Base-by-base conservation (phyloP, 2,113 vertebrate species). In the Tychaedon coryphoeus region DNA sequence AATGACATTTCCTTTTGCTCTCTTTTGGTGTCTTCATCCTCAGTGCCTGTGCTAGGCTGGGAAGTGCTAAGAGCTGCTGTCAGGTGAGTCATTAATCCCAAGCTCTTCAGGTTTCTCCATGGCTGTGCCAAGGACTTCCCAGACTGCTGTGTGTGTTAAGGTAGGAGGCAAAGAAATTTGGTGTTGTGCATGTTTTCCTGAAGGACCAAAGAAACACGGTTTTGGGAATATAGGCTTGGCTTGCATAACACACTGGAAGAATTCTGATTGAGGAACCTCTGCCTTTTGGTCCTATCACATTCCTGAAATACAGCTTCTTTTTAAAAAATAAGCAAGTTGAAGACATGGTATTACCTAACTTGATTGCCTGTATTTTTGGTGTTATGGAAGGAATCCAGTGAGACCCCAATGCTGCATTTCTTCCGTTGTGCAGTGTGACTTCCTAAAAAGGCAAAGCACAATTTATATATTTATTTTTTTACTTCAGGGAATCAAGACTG, bases 361-460 rank as follows among this genome's bases (percentile, higher is more conserved):
- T 47, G 19, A 31, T 34, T 71, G 22, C 23, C 19, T 62, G 15
- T 72, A 11, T 72, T 67, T 92, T 90, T 70, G 19, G 9, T 51
- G 24, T n/a, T 1, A 1, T 22, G 29, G 36, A 40, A 75, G 65
- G 28, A 82, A 50, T 17, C 33, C 23, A 14, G 26, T 31, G 53
- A 66, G 48, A 54, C 19, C 17, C 24, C 9, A 47, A 31, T 64
- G 40, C 19, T 64, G 28, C 10, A 6, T 17, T n/a, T 60, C 54
- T 19, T 19, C 19, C 12, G 10, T 34, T 0, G 0, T 62, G 38
- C 29, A 74, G 28, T 24, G 3, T 33, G 56, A 16, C 4, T 31
- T 64, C 50, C 42, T 25, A 16, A 77, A 70, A 51, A 74, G 33
- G n/a, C 14, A 80, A 58, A 86, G 31, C 18, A 10, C 45, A 19